Evolutionary conservation across 2,113 vertebrate genomes (phyloP), one percentile per base, ranked within the genome.

Genomic region (Rostratula benghalensis): DNA sequence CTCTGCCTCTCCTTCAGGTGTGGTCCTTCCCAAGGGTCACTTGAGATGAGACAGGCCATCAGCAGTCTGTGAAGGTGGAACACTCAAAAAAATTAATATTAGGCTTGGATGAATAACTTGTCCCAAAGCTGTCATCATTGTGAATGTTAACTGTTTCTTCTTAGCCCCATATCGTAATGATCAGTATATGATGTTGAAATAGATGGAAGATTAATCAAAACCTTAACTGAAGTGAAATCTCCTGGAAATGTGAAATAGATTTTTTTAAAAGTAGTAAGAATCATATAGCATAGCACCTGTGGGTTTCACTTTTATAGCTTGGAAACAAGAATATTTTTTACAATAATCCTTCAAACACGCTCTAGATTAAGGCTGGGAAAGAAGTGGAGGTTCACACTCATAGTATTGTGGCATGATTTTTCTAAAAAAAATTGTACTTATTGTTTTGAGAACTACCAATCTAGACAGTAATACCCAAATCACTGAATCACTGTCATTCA

Each of bases 311-410:
- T 93, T 71, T 50, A 14, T 41, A 73, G 21, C 24, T 70, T 45
- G 54, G 48, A 78, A 93, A 43, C 16, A 85, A 73, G 54, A 87
- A 33, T 93, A 68, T 84, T 93, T 96, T 96, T 94, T 95, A 31
- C 50, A 43, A 74, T 75, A 25, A 12, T 25, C 68, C 57, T 81
- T 76, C 45, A 28, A 93, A 81, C 57, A 92, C 74, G 83, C 46
- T 39, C 30, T 48, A 74, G 27, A 60, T 89, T 96, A 81, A 83
- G 43, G 4, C n/a, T 83, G 28, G 41, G 35, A 95, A 87, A 64
- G 37, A 85, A 90, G 68, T 95, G 81, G 80, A 33, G 90, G 86
- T 77, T 94, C 59, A 60, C 43, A 71, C n/a, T 69, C 21, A 85
- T 4, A 84, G 35, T 61, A 43, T 46, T 87, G 48, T 37, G 22